Base-by-base conservation (phyloP, 2,888 invertebrate species). In the Microplitis manilae region DNA sequence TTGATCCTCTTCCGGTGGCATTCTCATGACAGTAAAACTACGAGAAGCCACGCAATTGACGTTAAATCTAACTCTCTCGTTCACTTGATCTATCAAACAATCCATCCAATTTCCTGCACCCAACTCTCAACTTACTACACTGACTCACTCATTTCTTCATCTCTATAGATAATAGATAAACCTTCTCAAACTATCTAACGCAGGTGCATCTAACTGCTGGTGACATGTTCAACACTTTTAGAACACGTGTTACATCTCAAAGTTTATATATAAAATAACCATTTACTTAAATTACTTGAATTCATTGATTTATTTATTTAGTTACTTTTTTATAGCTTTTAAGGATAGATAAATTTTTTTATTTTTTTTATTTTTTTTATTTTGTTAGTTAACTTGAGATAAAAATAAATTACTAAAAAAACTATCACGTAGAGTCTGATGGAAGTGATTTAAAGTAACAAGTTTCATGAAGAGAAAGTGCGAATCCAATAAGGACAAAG, bases 201-300 rank as follows among this genome's bases (percentile, higher is more conserved):
- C 68, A 68, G 68, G 68, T 68, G 68, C 41, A 68, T 15, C 17
- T 41, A 68, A 68, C 68, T 41, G 41, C 41, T 17, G 4, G 2
- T 38, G 15, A 41, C 68, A 67, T 67, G 39, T 68, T 40, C n/a
- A 40, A 68, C 40, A 39, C n/a, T 15, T 68, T 38, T 15, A 5
- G 5, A 8, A n/a, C 40, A 30, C 39, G 40, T 68, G 9, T 39
- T n/a, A 39, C 30, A 39, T 68, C 30, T 30, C 30, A 30, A 30
- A 30, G 30, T 30, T 30, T 30, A 30, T 30, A 30, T 30, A 30
- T 65, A 38, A 13, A 67, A 39, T 67, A 15, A 6, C 13, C 9
- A 67, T n/a, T 38, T 13, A 67, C 15, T n/a, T 39, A 39, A 13
- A 67, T 39, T 30, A 30, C 30, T 30, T 30, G 2, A 30, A 30